Evolutionary conservation across 2,797 vertebrate species (phyloP), one percentile per base, ranked within the genome.

Genomic region (Arctocebus calabarensis): DNA sequence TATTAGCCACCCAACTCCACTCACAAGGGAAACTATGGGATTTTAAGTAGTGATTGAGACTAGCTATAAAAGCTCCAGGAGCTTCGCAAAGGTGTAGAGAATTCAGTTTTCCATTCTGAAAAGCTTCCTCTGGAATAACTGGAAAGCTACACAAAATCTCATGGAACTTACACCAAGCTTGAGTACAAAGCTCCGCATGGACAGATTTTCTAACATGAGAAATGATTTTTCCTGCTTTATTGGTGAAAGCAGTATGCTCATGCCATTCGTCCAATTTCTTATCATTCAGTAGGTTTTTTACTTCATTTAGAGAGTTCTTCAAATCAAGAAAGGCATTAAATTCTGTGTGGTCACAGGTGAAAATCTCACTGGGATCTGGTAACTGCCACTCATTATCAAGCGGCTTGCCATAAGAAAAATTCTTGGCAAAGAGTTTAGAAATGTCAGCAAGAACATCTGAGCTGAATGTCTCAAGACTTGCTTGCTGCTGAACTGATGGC

Each of bases 101-200:
- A 98, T 99, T 99, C 95, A 99, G 97, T 85, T 99, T 99, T 17
- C 99, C 98, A 0, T 93, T 98, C 43, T 97, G 98, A 95, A 99
- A 98, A 34, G 99, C 99, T 87, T 98, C 98, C 1, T 97, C 95
- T 0, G 99, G 98, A 29, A 99, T 98, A 82, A 99, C 98, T 19
- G 96, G 79, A 87, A 99, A 99, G 40, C 97, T 98, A 37, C 99
- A 98, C 61, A 99, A 95, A 89, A 99, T 99, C 98, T 99, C 99
- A 4, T 99, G 99, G 97, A 99, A 99, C 96, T 99, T 99, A 96
- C 99, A 99, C 99, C 99, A 99, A 0, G 99, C 99, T 97, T 99
- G 99, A 12, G 99, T 99, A 97, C 99, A 99, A 81, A 99, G 99
- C 97, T 99, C 99, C 0, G 99, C 99, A 0, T 99, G 99, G 93